Evolutionary conservation across 1,140 invertebrate species (phyloP).

Genomic region (Drosophila persimilis): DNA sequence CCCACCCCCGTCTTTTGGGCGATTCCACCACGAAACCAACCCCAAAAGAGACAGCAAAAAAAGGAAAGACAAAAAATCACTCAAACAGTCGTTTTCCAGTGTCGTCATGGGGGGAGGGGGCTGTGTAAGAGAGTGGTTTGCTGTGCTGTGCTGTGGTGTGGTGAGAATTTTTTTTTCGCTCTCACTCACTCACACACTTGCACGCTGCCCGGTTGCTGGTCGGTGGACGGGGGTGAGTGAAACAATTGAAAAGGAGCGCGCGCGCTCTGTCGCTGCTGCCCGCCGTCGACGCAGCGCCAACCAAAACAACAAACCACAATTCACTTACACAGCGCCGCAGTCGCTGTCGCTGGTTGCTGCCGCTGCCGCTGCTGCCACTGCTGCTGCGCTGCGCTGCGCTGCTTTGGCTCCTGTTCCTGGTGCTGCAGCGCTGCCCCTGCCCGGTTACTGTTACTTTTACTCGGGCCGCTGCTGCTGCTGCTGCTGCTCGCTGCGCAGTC

Average conservation of each 20-base stretch:
- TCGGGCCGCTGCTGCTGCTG: background rate
- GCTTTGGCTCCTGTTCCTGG: constrained; percentile 17
- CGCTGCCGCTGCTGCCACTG: constrained; percentile 7
- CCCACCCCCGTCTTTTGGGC: background rate
- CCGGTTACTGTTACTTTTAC: constrained; percentile 5
- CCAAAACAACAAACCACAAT: constrained; percentile 83
- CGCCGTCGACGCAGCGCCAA: constrained; percentile 43
- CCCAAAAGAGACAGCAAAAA: constrained; percentile 12
- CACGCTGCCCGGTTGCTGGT: constrained; percentile 6
- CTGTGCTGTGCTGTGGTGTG: constrained; percentile 23
- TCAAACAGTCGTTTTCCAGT: constrained; percentile 57
- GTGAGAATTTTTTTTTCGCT: constrained; percentile 56
- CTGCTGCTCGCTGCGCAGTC: background rate
- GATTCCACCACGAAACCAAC: constrained; percentile 35
- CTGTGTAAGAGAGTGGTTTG: constrained; percentile 28
- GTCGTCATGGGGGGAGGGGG: background rate
- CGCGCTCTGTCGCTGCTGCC: constrained; percentile 4
- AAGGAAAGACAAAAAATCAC: constrained; percentile 47
- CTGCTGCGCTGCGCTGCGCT: constrained; percentile 22
- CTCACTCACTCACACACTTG: constrained; percentile 9
- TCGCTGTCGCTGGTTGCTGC: constrained; percentile 4
- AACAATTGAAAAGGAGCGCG: no score
- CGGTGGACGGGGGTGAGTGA: background rate
- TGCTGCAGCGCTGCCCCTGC: constrained; percentile 11
- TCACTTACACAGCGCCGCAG: constrained; percentile 70